Conservation (phyloP, 2,113 vertebrate genomes). For the Turdus rufiventris region DNA sequence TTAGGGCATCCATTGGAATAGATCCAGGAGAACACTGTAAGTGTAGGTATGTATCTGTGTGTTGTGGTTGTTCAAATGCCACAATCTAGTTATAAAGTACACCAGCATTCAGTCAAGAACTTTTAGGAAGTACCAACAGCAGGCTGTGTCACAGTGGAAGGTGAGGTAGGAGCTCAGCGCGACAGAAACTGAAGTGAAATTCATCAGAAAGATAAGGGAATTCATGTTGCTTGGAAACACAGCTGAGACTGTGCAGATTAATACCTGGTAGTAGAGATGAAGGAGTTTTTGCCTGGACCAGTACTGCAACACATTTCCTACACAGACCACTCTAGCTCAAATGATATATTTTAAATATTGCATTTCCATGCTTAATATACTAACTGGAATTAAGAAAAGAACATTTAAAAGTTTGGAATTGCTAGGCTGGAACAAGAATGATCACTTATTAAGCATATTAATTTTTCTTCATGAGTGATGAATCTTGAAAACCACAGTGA, state of each 20-base stretch:
- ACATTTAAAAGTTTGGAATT: constrained; percentile 7
- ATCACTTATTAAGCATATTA: constrained; percentile 23
- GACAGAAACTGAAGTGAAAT: neutral
- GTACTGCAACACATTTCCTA: neutral
- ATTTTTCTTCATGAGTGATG: constrained; percentile 29
- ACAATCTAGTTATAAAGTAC: neutral
- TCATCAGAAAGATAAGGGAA: neutral
- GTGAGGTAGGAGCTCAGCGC: neutral
- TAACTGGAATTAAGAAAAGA: constrained; percentile 22
- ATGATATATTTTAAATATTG: neutral
- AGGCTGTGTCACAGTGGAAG: neutral
- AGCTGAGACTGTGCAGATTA: neutral
- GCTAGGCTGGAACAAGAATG: neutral
- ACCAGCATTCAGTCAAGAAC: neutral
- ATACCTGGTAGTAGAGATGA: neutral
- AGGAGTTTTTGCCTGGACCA: neutral
- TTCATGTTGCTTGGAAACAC: neutral
- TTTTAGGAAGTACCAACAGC: neutral
- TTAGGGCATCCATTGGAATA: neutral
- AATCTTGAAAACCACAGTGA: constrained; percentile 29
- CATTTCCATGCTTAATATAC: constrained; percentile 5
- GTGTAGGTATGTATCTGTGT: neutral
- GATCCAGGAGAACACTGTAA: neutral
- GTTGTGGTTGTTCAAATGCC: neutral
- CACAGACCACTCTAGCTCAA: neutral